phyloP scores from a whole-genome alignment of 2,888 invertebrate species.

The Apodemia hepburni region DNA sequence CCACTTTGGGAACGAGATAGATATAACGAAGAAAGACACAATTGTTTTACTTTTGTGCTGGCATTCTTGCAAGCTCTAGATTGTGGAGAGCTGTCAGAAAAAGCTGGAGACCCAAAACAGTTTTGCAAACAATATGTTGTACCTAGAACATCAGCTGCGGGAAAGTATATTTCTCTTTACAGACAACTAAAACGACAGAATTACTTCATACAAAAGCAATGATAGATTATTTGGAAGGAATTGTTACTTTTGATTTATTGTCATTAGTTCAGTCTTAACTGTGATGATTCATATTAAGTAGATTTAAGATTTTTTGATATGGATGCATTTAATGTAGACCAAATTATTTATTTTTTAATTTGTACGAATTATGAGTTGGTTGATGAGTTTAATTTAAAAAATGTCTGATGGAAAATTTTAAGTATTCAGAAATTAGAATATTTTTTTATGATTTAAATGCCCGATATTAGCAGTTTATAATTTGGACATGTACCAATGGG shows the following conservation, averaged over 20 bases:
- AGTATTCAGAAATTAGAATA: neutral
- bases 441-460: neutral
- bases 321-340: constrained; percentile 74
- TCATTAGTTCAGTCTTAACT: constrained; percentile 73
- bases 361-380: neutral
- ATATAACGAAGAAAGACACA: constrained; percentile 88
- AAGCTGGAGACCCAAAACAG: constrained; percentile 83
- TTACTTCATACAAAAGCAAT: constrained; percentile 71
- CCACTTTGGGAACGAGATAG: constrained; percentile 83
- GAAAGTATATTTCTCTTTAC: constrained; percentile 91
- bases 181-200: constrained; percentile 82
- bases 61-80: constrained; percentile 87
- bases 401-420: neutral
- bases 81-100: constrained; percentile 85
- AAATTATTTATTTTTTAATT: constrained; percentile 44
- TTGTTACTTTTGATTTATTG: constrained; percentile 41
- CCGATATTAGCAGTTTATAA: constrained; percentile 1
- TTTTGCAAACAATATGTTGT: constrained; percentile 92
- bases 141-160: constrained; percentile 89
- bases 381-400: neutral
- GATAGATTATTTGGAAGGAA: constrained; percentile 36
- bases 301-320: constrained; percentile 57
- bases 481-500: neutral
- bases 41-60: constrained; percentile 93
- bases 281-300: constrained; percentile 68